These are phyloP conservation scores for Pterostichus niger DNA, from an alignment of 2,888 invertebrate species.

Conservation along the genomic window DNA sequence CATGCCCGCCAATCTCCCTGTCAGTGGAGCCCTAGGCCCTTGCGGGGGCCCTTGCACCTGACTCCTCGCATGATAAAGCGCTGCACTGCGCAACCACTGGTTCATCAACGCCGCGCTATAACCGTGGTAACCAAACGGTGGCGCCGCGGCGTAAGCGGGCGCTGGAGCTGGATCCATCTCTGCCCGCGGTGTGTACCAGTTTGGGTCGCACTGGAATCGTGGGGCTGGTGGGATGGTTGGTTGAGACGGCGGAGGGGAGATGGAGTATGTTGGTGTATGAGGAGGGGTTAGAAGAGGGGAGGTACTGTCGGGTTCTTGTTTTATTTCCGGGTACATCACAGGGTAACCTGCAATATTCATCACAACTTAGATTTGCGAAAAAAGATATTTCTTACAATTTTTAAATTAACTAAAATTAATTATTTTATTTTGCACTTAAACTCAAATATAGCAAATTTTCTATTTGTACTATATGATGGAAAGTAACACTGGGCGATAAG, in stretches of 20 bases:
- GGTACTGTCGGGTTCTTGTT: conserved; percentile 76
- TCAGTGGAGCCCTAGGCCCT: conserved; percentile 75
- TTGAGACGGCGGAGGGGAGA: conserved; percentile 72
- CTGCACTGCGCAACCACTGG: conserved; percentile 87
- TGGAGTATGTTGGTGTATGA: conserved; percentile 83
- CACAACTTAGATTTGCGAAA: not conserved
- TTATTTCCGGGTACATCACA: conserved; percentile 71
- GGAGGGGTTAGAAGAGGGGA: conserved; percentile 84
- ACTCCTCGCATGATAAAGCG: conserved; percentile 80
- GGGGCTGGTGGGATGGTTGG: conserved; percentile 69
- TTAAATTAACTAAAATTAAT: too few relatives aligned
- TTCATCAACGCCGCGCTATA: conserved; percentile 82
- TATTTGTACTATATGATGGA: too few relatives aligned
- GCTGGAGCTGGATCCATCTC: conserved; percentile 76
- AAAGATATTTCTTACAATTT: too few relatives aligned
- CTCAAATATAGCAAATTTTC: too few relatives aligned
- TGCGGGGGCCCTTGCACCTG: conserved; percentile 74
- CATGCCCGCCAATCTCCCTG: conserved; percentile 78
- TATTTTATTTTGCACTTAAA: too few relatives aligned
- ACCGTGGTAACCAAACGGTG: conserved; percentile 74
- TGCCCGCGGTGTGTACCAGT: conserved; percentile 74
- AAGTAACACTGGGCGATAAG: too few relatives aligned
- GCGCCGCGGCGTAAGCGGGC: conserved; percentile 77
- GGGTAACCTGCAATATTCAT: conserved; percentile 54
- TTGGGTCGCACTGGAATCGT: conserved; percentile 69